These are phyloP conservation scores for Gryon sp. DNA, from an alignment of 1,140 invertebrate genomes.

Conservation along the genomic window DNA sequence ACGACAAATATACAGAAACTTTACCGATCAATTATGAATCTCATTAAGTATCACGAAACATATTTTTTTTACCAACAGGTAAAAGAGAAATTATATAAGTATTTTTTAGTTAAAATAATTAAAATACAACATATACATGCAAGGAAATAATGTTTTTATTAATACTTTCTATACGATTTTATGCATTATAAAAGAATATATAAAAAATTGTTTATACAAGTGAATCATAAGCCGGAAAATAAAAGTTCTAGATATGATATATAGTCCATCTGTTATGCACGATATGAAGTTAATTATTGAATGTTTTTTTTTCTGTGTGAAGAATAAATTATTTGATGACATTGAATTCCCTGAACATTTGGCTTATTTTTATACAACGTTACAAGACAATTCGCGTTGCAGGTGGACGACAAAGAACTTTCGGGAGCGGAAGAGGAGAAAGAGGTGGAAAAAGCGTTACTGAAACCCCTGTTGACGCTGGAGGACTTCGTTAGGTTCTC, in stretches of 20 bases:
- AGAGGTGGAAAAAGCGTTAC: slow-evolving; percentile 82
- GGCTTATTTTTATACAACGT: slow-evolving; percentile 45
- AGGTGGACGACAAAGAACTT: slow-evolving; percentile 82
- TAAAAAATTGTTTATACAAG: too few relatives aligned
- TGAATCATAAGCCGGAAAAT: too few relatives aligned
- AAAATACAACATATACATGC: too few relatives aligned
- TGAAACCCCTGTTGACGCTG: slow-evolving; percentile 81
- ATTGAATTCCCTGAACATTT: slow-evolving; percentile 17
- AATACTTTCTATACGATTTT: too few relatives aligned
- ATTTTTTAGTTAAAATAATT: too few relatives aligned
- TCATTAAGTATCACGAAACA: neutral
- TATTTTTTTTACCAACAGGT: neutral
- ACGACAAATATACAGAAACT: slow-evolving; percentile 13
- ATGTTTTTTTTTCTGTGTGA: slow-evolving; percentile 1
- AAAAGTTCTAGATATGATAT: too few relatives aligned
- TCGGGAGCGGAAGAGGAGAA: slow-evolving; percentile 84
- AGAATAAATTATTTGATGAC: slow-evolving; percentile 37
- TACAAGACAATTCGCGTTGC: slow-evolving; percentile 66
- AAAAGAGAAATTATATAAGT: neutral
- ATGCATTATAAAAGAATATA: too few relatives aligned
- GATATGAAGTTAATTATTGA: slow-evolving; percentile 10
- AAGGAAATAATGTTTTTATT: too few relatives aligned
- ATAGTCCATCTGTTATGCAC: neutral
- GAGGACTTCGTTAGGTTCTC: slow-evolving; percentile 83
- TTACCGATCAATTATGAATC: slow-evolving; percentile 32